A percentile compares a stretch with the other conserved stretches of the same genome.
Evolutionary conservation across 2,888 invertebrate genomes (phyloP).

Genomic region (Amaurobius ferox): DNA sequence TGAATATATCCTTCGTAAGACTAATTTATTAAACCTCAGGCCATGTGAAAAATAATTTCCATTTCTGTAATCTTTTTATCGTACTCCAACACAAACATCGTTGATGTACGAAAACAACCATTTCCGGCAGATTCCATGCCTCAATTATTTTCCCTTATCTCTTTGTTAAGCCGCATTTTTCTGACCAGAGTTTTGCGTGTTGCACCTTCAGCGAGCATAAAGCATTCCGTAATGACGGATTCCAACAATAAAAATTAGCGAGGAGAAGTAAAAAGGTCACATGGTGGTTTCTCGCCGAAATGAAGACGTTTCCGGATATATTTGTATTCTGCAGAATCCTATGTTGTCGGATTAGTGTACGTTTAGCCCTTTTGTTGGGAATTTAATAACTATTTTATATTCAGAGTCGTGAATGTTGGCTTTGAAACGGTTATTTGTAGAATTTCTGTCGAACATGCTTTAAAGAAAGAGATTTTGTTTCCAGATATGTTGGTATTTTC

Average conservation of each 20-base stretch:
- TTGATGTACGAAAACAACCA: neutral
- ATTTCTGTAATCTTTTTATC: slow-evolving; percentile 2
- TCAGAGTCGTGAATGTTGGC: no score
- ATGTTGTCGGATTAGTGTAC: neutral
- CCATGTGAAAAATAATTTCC: neutral
- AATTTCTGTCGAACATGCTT: no score
- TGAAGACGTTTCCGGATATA: neutral
- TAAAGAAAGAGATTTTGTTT: no score
- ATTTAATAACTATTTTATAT: no score
- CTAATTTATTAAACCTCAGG: neutral
- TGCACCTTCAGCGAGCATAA: neutral
- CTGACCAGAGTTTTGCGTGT: neutral
- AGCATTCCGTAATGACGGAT: neutral
- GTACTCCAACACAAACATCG: neutral
- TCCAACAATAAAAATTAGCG: slow-evolving; percentile 10
- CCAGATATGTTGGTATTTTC: no score
- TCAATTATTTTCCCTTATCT: slow-evolving; percentile 10
- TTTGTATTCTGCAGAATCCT: neutral
- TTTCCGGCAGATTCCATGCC: slow-evolving; percentile 8
- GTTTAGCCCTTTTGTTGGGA: neutral
- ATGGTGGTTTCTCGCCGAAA: slow-evolving; percentile 1
- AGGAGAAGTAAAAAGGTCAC: neutral
- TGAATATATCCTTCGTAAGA: no score
- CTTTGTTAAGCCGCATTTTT: slow-evolving; percentile 12
- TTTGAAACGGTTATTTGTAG: no score